A percentile compares a stretch with the other conserved stretches of the same genome.
These are phyloP conservation scores for Drosophila quinaria DNA, from an alignment of 2,888 invertebrate genomes.

Conservation along the genomic window DNA sequence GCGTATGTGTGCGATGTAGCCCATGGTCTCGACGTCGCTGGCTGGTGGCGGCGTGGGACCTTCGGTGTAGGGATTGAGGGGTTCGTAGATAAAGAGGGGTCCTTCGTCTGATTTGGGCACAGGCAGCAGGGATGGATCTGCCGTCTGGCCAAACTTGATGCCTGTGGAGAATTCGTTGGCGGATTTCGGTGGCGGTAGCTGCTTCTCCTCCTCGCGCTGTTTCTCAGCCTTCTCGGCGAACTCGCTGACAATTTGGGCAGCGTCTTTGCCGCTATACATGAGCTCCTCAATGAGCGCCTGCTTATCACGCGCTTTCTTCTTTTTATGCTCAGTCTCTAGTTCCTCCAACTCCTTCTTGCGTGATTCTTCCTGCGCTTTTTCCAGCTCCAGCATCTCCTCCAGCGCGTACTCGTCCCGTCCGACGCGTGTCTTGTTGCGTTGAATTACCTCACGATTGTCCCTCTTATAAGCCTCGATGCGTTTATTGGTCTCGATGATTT, in stretches of 20 bases:
- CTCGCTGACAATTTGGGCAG: slow-evolving; percentile 93
- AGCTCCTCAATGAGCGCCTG: slow-evolving; percentile 97
- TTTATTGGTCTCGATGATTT: slow-evolving; percentile 94
- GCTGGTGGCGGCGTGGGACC: slow-evolving; percentile 91
- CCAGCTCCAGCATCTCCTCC: slow-evolving; percentile 93
- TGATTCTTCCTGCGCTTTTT: slow-evolving; percentile 91
- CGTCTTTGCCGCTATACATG: slow-evolving; percentile 96
- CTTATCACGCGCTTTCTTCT: slow-evolving; percentile 93
- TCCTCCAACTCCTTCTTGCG: slow-evolving; percentile 90
- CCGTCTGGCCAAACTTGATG: slow-evolving; percentile 91
- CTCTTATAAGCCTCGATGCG: slow-evolving; percentile 96
- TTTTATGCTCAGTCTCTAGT: slow-evolving; percentile 89
- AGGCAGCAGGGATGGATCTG: slow-evolving; percentile 88
- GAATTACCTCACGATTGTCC: slow-evolving; percentile 94
- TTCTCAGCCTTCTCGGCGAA: slow-evolving; percentile 91
- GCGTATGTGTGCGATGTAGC: slow-evolving; percentile 92
- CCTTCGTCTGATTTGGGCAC: slow-evolving; percentile 92
- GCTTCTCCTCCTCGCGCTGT: slow-evolving; percentile 88
- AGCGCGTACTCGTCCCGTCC: slow-evolving; percentile 94
- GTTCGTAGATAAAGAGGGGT: slow-evolving; percentile 90
- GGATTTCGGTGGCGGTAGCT: slow-evolving; percentile 82
- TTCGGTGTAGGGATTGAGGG: slow-evolving; percentile 87
- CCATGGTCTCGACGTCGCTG: slow-evolving; percentile 88
- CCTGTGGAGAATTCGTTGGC: slow-evolving; percentile 94
- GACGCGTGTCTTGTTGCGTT: slow-evolving; percentile 92